A percentile compares a stretch with the other conserved stretches of the same genome.
Conservation (phyloP, 2,888 invertebrate genomes). For the Agonopterix arenella region DNA sequence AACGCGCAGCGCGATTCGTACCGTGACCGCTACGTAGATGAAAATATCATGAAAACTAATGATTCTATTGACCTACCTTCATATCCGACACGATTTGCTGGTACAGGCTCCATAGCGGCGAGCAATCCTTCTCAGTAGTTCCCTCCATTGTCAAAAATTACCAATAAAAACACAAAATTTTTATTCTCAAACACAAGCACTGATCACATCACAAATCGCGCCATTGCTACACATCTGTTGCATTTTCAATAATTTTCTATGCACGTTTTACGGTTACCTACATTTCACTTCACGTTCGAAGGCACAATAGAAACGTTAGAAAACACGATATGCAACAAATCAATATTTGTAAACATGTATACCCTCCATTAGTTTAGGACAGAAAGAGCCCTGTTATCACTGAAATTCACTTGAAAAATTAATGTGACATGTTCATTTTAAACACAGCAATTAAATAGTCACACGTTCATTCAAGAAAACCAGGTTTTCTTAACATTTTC, state of each 20-base stretch:
- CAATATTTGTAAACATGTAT: conserved; percentile 75
- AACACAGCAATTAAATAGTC: conserved; percentile 8
- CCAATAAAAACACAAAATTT: conserved; percentile 36
- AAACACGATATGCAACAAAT: conserved; percentile 58
- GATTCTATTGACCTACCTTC: conserved; percentile 84
- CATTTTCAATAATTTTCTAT: conserved; percentile 38
- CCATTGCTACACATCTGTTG: conserved; percentile 56
- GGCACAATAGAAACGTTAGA: conserved; percentile 36
- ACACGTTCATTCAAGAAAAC: conserved; percentile 40
- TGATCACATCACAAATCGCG: conserved; percentile 44
- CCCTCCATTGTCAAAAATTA: conserved; percentile 80
- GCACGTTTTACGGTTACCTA: conserved; percentile 38
- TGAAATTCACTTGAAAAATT: conserved; percentile 23
- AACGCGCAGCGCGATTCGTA: conserved; percentile 15
- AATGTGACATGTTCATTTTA: conserved; percentile 9
- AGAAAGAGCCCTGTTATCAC: conserved; percentile 24
- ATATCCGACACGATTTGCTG: conserved; percentile 97
- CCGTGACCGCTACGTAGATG: conserved; percentile 12
- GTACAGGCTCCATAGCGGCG: conserved; percentile 94
- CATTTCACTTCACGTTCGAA: conserved; percentile 54
- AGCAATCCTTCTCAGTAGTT: conserved; percentile 87
- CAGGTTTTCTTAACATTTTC: conserved; percentile 37
- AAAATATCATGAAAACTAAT: conserved; percentile 8
- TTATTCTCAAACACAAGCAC: conserved; percentile 41
- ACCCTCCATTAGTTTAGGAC: conserved; percentile 43